phyloP scores from a whole-genome alignment of 2,797 vertebrate genomes.

The Cossypha polioptera region DNA sequence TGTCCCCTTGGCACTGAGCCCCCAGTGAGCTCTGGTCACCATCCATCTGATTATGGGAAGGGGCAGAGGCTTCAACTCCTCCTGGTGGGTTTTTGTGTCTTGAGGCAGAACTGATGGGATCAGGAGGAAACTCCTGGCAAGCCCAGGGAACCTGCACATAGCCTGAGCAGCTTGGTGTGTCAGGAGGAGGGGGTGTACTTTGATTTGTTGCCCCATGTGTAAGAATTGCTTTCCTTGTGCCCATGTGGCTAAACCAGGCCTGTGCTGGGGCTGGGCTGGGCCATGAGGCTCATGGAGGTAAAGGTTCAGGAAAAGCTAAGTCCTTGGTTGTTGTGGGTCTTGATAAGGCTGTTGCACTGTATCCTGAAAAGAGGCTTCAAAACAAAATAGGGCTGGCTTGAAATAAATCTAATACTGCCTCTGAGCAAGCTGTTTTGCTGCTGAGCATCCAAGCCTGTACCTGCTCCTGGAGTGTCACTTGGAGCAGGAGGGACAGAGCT shows the following conservation, averaged over 20 bases:
- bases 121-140: background rate
- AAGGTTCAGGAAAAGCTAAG: background rate
- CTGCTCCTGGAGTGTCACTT: accelerated
- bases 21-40: accelerated
- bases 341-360: background rate
- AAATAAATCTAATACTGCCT: background rate
- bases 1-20: accelerated
- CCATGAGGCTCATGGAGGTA: background rate
- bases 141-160: accelerated
- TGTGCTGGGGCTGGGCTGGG: background rate
- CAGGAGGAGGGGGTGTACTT: background rate
- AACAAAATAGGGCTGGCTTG: background rate
- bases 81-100: accelerated
- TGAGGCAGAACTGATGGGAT: background rate
- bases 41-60: accelerated
- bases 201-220: background rate
- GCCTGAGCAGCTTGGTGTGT: background rate
- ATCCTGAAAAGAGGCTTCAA: background rate
- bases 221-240: background rate
- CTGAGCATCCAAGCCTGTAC: background rate
- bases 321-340: background rate
- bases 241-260: too few species aligned
- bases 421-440: background rate
- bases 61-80: background rate
- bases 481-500: background rate